Percentiles rank a stretch among this genome's conserved stretches.
phyloP scores from a whole-genome alignment of 1,140 invertebrate genomes.

The Nasonia longicornis region DNA sequence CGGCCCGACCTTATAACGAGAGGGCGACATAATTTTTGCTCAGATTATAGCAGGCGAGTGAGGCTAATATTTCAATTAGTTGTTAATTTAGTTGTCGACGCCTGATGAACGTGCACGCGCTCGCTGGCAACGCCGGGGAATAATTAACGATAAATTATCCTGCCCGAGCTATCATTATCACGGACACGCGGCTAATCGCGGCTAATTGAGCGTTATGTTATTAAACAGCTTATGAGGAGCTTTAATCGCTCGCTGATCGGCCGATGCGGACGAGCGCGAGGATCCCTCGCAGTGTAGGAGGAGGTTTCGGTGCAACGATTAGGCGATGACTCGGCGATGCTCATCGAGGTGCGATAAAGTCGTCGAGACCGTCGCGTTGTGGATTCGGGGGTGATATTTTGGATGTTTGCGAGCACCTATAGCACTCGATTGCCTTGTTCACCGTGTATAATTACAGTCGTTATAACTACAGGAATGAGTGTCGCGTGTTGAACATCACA shows the following conservation, averaged over 20 bases:
- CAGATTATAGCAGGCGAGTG: slow-evolving; percentile 51
- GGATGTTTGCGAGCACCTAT: too few species aligned
- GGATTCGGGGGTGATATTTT: neutral
- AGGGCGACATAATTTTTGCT: slow-evolving; percentile 54
- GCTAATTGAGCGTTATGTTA: slow-evolving; percentile 65
- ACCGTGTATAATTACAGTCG: too few species aligned
- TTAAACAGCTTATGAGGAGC: slow-evolving; percentile 57
- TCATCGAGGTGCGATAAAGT: neutral
- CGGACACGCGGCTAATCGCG: slow-evolving; percentile 56
- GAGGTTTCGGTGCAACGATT: neutral
- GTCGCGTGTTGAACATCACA: neutral
- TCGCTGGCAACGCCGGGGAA: slow-evolving; percentile 47
- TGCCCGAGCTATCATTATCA: slow-evolving; percentile 59
- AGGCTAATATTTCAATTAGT: slow-evolving; percentile 64
- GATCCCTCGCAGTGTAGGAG: neutral
- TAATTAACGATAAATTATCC: slow-evolving; percentile 67
- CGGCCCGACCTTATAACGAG: neutral
- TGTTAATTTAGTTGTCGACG: slow-evolving; percentile 66
- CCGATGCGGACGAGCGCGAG: neutral
- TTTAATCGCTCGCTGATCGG: neutral
- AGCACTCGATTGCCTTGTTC: too few species aligned
- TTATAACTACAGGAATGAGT: too few species aligned
- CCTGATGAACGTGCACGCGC: slow-evolving; percentile 52
- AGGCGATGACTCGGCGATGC: neutral
- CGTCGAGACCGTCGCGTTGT: too few species aligned